Evolutionary conservation across 30 jellyfish, hydroid and myxozoan species (phyloP).

Genomic region (Phacellophora camtschatica): DNA sequence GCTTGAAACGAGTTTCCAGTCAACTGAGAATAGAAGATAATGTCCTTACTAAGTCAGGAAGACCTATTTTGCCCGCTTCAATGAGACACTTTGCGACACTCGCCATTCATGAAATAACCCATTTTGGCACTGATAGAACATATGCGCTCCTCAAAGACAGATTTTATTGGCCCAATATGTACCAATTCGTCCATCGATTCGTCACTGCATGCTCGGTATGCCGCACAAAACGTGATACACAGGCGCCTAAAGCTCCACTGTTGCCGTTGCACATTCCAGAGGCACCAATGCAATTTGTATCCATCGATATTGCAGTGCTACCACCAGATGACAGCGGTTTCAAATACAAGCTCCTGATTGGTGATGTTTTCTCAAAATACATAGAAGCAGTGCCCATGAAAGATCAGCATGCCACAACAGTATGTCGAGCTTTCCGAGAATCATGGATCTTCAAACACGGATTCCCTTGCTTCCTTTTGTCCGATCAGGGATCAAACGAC

Average conservation of each 20-base stretch:
- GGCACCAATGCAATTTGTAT: not conserved
- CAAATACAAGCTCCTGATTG: constrained; percentile 25
- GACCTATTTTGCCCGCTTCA: constrained; percentile 47
- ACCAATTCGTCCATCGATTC: not conserved
- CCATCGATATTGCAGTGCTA: constrained; percentile 13
- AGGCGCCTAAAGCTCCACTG: not conserved
- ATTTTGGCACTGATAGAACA: constrained; percentile 5
- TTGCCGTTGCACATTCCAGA: constrained; percentile 12
- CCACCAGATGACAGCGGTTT: constrained; percentile 23
- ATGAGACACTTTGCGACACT: constrained; percentile 11
- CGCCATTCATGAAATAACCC: not conserved
- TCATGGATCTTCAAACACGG: constrained; percentile 13
- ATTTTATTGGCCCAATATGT: no score
- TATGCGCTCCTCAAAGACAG: not conserved
- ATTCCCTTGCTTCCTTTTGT: constrained; percentile 1
- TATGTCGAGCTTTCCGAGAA: not conserved
- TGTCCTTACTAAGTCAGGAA: constrained; percentile 23
- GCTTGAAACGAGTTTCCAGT: constrained; percentile 32
- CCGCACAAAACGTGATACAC: constrained; percentile 13
- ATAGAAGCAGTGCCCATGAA: constrained; percentile 24
- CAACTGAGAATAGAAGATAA: constrained; percentile 18
- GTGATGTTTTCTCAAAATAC: constrained; percentile 18
- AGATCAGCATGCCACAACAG: constrained; percentile 16
- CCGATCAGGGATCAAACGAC: constrained; percentile 14
- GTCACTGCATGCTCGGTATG: not conserved